Base-by-base conservation (phyloP, 1,140 invertebrate genomes). In the Panulirus ornatus region DNA sequence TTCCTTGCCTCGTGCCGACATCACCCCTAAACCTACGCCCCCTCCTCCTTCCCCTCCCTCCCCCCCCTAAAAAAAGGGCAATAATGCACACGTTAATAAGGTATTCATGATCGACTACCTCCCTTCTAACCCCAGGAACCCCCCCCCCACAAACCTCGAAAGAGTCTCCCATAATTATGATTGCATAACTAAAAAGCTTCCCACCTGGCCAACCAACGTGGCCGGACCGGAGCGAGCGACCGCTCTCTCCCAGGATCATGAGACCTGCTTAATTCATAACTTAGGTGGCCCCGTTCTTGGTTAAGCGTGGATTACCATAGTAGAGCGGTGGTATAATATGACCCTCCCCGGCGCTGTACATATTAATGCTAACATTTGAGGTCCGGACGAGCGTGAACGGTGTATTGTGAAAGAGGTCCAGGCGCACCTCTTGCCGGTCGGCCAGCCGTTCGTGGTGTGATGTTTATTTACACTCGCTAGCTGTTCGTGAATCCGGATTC, bases 331-430 rank as follows among this genome's bases (percentile, higher is more conserved):
- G 70, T 42, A 34, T 71, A 63, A 38, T 34, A 30, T 73, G 82
- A 84, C 82, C 82, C 66, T n/a, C n/a, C 82, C 16, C 79, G 36
- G 19, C 22, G 51, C 30, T 36, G 63, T 84, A 84, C 82, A 84
- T 84, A 84, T 84, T 84, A 42, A 84, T 84, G 82, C 63, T 84
- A 84, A 84, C 82, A 84, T 84, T 84, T 84, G 27, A 30, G 44
- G 40, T 14, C 34, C 44, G 30, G 63, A 22, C 66, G 22, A 22
- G 82, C 9, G 40, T 30, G 82, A 84, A 84, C 82, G 82, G 70
- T 71, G 78, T 47, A 58, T 58, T 81, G 47, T 58, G 78, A n/a
- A n/a, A n/a, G n/a, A n/a, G n/a, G n/a, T n/a, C n/a, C n/a, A n/a
- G n/a, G n/a, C n/a, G n/a, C n/a, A n/a, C n/a, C n/a, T n/a, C n/a